These are phyloP conservation scores for Ophion ventricosus DNA, from an alignment of 2,888 invertebrate genomes.

Conservation along the genomic window DNA sequence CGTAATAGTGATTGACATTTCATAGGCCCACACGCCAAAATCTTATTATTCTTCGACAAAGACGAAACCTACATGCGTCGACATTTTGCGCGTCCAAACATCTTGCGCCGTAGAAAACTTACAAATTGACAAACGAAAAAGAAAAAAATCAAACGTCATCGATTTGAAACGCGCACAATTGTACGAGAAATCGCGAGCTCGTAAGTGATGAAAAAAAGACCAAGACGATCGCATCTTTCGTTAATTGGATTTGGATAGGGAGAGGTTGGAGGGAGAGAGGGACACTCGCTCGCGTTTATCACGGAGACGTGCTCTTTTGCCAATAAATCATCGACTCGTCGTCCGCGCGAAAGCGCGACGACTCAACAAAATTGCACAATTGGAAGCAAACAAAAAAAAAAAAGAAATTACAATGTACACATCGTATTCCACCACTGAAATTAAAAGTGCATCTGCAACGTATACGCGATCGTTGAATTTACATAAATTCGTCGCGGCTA, in stretches of 20 bases:
- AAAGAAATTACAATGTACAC: not conserved
- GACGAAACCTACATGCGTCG: not conserved
- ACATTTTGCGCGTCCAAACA: not conserved
- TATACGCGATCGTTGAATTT: not conserved
- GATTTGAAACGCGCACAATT: not conserved
- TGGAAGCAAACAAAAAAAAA: not conserved
- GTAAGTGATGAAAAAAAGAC: not conserved
- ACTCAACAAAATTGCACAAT: not conserved
- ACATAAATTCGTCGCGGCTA: slow-evolving; percentile 1
- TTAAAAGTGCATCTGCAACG: not conserved
- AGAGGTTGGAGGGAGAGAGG: not conserved
- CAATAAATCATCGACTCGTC: not conserved
- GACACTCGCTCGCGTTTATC: not conserved
- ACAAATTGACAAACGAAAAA: not conserved
- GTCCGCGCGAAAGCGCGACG: not conserved
- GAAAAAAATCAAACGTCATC: not conserved
- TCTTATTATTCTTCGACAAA: not conserved
- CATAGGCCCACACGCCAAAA: not conserved
- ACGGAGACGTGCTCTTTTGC: not conserved
- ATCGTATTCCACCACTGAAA: not conserved
- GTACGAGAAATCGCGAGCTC: not conserved
- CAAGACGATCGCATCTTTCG: not conserved
- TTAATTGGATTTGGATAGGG: not conserved
- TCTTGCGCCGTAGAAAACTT: not conserved
- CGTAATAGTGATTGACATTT: not conserved